Evolutionary conservation across 2,113 vertebrate species (phyloP), one percentile per base, ranked within the genome.

Genomic region (Aramus guarauna): DNA sequence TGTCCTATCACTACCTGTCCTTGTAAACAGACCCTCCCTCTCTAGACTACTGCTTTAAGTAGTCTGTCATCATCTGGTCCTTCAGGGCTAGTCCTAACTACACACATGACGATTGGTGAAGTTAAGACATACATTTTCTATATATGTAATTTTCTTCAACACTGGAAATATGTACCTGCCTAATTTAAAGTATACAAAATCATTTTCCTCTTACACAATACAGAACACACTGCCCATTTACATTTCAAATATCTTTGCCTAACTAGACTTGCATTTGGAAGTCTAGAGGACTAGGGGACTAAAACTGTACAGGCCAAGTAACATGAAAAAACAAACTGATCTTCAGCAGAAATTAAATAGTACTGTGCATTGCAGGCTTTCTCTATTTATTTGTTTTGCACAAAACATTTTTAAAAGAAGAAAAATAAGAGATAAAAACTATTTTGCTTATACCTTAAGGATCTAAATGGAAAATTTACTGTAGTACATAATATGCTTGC

Each of bases 401-500:
- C 5, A 27, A 37, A 52, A 32, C 0, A 3, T 17, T 73, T 73
- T 68, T 30, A 27, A 23, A 58, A 37, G 12, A 69, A 39, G 1
- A 4, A 41, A 43, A 81, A 69, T 79, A 37, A 2, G 6, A 50
- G 8, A 29, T 6, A 50, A 86, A 8, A n/a, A 3, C 3, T 56
- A 2, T 62, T 81, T 71, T 67, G 2, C 24, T 71, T 83, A 7
- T 47, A 47, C 22, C 11, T 73, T 39, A 36, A 39, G 29, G 39
- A 64, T 55, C 5, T 39, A 75, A 80, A 71, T 18, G 18, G 11
- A 26, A 59, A 2, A 59, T 43, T 64, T 86, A 41, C 4, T 47
- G 17, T 5, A 12, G 3, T 12, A 5, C 2, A 20, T 53, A 6
- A 45, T 24, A 24, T 6, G 2, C 1, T 90, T 80, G 5, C 7